Conservation (phyloP, 1,140 invertebrate genomes). For the Achroia grisella region DNA sequence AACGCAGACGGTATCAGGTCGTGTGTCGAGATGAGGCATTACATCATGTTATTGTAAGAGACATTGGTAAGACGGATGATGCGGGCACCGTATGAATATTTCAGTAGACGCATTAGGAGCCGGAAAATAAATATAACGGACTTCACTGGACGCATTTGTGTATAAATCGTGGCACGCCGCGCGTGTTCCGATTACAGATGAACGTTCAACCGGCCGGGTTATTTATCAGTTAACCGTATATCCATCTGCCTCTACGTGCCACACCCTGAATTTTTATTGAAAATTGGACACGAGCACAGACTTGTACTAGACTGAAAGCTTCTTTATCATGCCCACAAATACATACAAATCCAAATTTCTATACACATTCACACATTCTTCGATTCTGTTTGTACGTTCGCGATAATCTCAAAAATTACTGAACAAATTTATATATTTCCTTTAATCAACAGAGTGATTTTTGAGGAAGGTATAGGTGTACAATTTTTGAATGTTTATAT, state of each 20-base stretch:
- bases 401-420: too few relatives aligned
- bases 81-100: constrained; percentile 64
- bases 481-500: too few relatives aligned
- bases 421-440: too few relatives aligned
- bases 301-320: too few relatives aligned
- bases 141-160: constrained; percentile 61
- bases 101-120: constrained; percentile 62
- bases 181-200: constrained; percentile 52
- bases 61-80: constrained; percentile 56
- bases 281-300: background rate
- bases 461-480: too few relatives aligned
- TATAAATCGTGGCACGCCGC: constrained; percentile 56
- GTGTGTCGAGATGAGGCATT: constrained; percentile 21
- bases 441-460: too few relatives aligned
- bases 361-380: too few relatives aligned
- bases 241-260: constrained; percentile 31
- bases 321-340: too few relatives aligned
- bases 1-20: constrained; percentile 1
- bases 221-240: constrained; percentile 51
- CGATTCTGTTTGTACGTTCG: too few relatives aligned
- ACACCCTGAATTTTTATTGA: constrained; percentile 41
- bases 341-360: too few relatives aligned
- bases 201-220: constrained; percentile 20
- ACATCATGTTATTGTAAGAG: constrained; percentile 49
- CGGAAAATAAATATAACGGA: constrained; percentile 63